These are phyloP conservation scores for Leptatherina wallacei DNA, from an alignment of 2,797 vertebrate genomes.

Conservation along the genomic window DNA sequence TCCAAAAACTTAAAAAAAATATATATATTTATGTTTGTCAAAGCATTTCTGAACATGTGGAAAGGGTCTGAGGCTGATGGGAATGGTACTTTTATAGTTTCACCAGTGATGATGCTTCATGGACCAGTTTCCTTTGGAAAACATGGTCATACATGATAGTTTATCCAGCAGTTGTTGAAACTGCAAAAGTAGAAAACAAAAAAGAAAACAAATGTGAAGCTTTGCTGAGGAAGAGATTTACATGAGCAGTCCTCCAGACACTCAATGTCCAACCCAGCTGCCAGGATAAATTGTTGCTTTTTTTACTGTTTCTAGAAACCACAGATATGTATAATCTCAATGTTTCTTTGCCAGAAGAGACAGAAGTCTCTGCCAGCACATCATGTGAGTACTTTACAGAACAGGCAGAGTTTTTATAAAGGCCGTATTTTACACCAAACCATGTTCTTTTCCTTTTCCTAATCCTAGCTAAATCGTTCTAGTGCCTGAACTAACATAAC, in stretches of 20 bases:
- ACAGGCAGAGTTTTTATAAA: not conserved
- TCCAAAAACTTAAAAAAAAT: too few species aligned
- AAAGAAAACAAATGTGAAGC: not conserved
- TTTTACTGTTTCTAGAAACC: not conserved
- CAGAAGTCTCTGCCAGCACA: not conserved
- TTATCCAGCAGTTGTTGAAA: not conserved
- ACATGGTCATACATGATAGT: not conserved
- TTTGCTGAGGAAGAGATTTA: not conserved
- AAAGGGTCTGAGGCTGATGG: not conserved
- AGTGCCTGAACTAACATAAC: not conserved
- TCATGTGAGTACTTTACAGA: not conserved
- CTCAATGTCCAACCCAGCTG: not conserved
- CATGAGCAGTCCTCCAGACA: not conserved
- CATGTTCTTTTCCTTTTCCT: not conserved
- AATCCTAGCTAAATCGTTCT: not conserved
- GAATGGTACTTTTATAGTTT: not conserved
- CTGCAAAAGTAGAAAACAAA: not conserved
- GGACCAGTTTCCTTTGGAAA: not conserved
- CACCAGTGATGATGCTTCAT: not conserved
- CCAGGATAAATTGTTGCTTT: not conserved
- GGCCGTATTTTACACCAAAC: not conserved
- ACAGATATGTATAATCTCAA: not conserved
- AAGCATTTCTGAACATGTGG: too few species aligned
- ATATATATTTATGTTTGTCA: too few species aligned
- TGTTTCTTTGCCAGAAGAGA: not conserved